Conservation (phyloP, 2,113 vertebrate species). For the Chlamydotis undulata region DNA sequence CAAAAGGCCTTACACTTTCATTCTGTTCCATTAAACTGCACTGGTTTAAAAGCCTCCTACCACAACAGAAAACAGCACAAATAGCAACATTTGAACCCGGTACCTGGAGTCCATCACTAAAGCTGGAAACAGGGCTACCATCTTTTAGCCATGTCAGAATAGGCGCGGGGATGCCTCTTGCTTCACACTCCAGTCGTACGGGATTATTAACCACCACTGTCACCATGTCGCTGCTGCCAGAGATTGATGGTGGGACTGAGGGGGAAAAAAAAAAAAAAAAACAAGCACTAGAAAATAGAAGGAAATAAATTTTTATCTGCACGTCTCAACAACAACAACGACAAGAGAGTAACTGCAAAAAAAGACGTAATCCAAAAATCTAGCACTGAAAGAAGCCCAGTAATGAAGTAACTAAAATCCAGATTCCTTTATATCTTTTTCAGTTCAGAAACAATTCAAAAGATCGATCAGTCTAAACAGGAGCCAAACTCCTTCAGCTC, state of each 20-base stretch:
- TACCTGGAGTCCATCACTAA: slow-evolving; percentile 89
- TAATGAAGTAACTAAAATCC: background rate
- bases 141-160: slow-evolving; percentile 96
- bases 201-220: slow-evolving; percentile 90
- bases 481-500: background rate
- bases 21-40: background rate
- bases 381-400: background rate
- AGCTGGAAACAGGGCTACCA: slow-evolving; percentile 90
- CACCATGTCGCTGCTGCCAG: slow-evolving; percentile 79
- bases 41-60: background rate
- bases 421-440: background rate
- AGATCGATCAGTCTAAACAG: background rate
- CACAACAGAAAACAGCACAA: background rate
- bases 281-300: background rate
- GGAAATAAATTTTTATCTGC: background rate
- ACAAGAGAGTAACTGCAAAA: background rate
- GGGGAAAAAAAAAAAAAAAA: background rate
- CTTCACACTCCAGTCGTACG: slow-evolving; percentile 89
- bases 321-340: background rate
- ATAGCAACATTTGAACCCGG: background rate
- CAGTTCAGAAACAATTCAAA: background rate
- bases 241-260: slow-evolving; percentile 87
- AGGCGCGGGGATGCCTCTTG: slow-evolving; percentile 88
- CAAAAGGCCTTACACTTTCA: background rate
- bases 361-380: background rate